Base-by-base conservation (phyloP, 2,888 invertebrate species). In the Acanthopleura granulata region DNA sequence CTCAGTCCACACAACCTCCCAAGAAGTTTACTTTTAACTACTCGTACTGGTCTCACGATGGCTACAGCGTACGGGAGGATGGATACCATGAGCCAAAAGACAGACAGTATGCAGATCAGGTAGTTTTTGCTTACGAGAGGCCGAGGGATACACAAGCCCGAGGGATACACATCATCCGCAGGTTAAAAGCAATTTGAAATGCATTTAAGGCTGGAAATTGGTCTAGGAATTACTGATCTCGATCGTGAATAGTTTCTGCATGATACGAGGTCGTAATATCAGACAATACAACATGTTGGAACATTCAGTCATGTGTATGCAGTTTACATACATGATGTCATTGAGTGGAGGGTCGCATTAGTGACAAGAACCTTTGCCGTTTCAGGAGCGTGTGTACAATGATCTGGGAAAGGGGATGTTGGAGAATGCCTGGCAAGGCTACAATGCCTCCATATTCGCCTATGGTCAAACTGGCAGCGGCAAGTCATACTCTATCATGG, bases 381-480 rank as follows among this genome's bases (percentile, higher is more conserved):
- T 57, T 57, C 22, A 74, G 74, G 30, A 74, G 29, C 72, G 72
- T 57, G 77, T 83, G 18, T 83, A 82, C 62, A 29, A 77, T 22
- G 81, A 83, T 18, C 74, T 83, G n/a, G 83, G 83, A 0, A 25
- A 62, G 27, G 76, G 74, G 22, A 77, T 83, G 79, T 70, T 83
- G 75, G 77, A 76, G 3, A 82, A 82, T 73, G 82, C 82, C 1
- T 82, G 81, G 82, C 49, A 76, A 50, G 83, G 83, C 50, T 83
- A 83, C 78, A 83, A 83, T 76, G 80, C 82, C 74, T 80, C 81
- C n/a, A 74, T 83, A 25, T 83, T 83, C 74, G 83, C 83, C 14
- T 83, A 83, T 72, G 83, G 83, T 15, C 83, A 83, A 72, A 83
- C 83, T 9, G 80, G 82, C 18, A 82, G 81, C 76, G 83, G 83